Conservation (phyloP, 2,113 vertebrate genomes). For the Oreochromis aureus region DNA sequence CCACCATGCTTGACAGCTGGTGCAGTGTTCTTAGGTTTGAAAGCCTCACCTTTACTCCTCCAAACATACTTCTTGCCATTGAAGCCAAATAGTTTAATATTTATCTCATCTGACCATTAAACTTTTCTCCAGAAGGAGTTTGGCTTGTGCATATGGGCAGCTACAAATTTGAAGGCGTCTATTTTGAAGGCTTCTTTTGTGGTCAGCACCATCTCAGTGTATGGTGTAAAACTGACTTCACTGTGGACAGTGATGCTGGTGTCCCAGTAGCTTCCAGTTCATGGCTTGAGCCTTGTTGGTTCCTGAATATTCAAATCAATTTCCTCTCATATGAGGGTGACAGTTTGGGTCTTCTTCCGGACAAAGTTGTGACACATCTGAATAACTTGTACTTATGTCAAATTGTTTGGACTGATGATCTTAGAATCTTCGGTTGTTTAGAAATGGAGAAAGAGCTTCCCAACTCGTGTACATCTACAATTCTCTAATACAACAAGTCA, state of each 20-base stretch:
- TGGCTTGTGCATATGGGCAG: accelerated
- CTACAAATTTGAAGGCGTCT: background rate
- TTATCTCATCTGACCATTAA: background rate
- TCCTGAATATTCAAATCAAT: background rate
- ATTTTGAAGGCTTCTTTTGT: background rate
- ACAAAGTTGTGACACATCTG: background rate
- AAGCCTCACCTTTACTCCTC: background rate
- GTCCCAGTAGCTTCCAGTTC: background rate
- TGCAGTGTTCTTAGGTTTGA: background rate
- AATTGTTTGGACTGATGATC: background rate
- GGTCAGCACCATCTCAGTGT: background rate
- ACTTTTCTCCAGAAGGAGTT: background rate
- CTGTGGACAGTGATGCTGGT: background rate
- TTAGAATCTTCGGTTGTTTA: background rate
- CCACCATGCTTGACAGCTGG: background rate
- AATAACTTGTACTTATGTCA: background rate
- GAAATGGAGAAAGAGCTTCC: too few relatives aligned
- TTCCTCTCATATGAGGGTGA: background rate
- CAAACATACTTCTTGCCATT: background rate
- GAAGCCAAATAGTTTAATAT: background rate
- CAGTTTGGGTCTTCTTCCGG: background rate
- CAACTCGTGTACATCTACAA: background rate
- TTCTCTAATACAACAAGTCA: background rate
- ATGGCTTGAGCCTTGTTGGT: background rate
- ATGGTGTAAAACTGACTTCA: background rate